Evolutionary conservation across 2,113 vertebrate species (phyloP).

Genomic region (Carassius gibelio): DNA sequence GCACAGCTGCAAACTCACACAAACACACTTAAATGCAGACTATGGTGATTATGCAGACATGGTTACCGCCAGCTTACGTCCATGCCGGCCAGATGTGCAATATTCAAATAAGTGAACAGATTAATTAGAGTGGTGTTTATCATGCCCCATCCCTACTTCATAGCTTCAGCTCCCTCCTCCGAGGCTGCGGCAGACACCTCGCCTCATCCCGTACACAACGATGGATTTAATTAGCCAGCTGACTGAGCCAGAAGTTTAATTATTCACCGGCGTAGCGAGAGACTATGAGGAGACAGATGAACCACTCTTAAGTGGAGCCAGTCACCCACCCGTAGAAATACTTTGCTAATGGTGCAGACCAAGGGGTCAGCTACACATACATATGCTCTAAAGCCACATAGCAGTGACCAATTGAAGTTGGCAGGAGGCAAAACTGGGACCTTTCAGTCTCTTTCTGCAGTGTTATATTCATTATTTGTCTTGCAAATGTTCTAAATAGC

Average conservation of each 20-base stretch:
- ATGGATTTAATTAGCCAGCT: slow-evolving; percentile 74
- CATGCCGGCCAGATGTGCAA: slow-evolving; percentile 15
- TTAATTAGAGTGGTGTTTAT: slow-evolving; percentile 57
- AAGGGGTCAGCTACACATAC: not conserved
- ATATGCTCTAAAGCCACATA: not conserved
- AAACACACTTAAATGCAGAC: slow-evolving; percentile 16
- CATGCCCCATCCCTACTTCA: slow-evolving; percentile 13
- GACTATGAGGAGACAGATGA: slow-evolving; percentile 7
- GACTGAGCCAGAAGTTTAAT: slow-evolving; percentile 70
- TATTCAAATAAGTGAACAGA: slow-evolving; percentile 42
- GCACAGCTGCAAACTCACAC: not conserved
- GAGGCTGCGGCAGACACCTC: slow-evolving; percentile 41
- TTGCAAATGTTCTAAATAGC: not conserved
- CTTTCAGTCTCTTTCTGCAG: not conserved
- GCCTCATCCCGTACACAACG: slow-evolving; percentile 45
- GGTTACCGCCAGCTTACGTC: not conserved
- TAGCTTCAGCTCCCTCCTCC: slow-evolving; percentile 31
- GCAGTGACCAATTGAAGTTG: not conserved
- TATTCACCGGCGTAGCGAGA: slow-evolving; percentile 63
- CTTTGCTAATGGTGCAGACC: not conserved
- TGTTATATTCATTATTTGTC: not conserved
- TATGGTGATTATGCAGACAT: not conserved
- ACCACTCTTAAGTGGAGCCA: slow-evolving; percentile 37
- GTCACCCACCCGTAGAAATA: not conserved
- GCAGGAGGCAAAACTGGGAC: not conserved